These are phyloP conservation scores for Poecilia wingei DNA, from an alignment of 2,797 vertebrate species.

Conservation along the genomic window DNA sequence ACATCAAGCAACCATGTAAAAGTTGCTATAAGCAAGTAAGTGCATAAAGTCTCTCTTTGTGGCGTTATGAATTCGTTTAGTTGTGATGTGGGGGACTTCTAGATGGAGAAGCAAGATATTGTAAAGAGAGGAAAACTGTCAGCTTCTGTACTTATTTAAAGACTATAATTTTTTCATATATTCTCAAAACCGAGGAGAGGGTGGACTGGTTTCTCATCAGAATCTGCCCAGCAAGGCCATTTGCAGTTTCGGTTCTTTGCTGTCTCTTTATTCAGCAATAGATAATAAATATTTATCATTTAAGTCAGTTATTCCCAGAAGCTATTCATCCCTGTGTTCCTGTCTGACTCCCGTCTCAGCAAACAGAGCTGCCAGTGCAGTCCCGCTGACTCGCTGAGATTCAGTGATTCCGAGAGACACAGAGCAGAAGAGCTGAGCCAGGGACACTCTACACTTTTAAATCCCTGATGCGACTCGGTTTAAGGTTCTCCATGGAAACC, in stretches of 20 bases:
- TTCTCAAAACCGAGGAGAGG: slow-evolving; percentile 8
- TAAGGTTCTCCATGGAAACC: background rate
- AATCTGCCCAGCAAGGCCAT: background rate
- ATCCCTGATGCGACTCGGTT: background rate
- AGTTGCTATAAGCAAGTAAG: background rate
- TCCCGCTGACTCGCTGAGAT: slow-evolving; percentile 58
- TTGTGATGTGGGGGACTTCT: background rate
- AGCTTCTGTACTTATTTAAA: slow-evolving; percentile 16
- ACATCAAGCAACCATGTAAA: background rate
- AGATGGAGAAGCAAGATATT: background rate
- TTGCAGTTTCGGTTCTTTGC: background rate
- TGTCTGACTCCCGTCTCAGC: slow-evolving; percentile 12
- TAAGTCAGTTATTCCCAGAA: background rate
- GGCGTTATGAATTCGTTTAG: background rate
- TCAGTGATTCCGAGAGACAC: slow-evolving; percentile 46
- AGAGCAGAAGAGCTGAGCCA: slow-evolving; percentile 61
- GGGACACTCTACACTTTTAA: slow-evolving; percentile 53
- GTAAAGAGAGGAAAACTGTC: slow-evolving; percentile 20
- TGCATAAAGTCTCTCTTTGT: background rate
- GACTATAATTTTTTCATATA: slow-evolving; percentile 9
- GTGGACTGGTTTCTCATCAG: slow-evolving; percentile 23
- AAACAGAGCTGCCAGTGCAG: slow-evolving; percentile 32
- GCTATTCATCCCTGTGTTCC: background rate
- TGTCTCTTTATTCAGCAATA: slow-evolving; percentile 8
- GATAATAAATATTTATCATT: slow-evolving; percentile 1